phyloP scores from a whole-genome alignment of 1,140 invertebrate species.

The Atopsyche davidsoni region DNA sequence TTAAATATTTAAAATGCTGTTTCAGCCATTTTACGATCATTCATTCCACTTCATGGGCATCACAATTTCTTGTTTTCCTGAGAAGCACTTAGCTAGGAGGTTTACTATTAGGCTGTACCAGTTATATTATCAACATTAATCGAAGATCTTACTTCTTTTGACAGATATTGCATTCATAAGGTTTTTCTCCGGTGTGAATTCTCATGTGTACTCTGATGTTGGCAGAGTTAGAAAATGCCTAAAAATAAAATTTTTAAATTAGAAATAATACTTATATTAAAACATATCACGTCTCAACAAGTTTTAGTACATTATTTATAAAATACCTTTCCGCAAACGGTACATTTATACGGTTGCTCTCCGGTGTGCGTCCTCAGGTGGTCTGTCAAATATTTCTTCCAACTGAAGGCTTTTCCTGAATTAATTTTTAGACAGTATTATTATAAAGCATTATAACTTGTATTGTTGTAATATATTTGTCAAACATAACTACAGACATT shows the following conservation, averaged over 20 bases:
- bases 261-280: background rate
- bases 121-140: too few relatives aligned
- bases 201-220: slow-evolving; percentile 5
- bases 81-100: too few relatives aligned
- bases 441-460: too few relatives aligned
- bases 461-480: too few relatives aligned
- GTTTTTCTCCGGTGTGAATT: slow-evolving; percentile 2
- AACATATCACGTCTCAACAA: background rate
- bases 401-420: background rate
- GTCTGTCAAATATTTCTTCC: slow-evolving; percentile 62
- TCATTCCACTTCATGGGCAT: too few relatives aligned
- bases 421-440: too few relatives aligned
- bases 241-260: background rate
- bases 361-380: slow-evolving; percentile 92
- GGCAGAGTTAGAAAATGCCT: background rate
- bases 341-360: slow-evolving; percentile 88
- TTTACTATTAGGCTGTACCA: too few relatives aligned
- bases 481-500: too few relatives aligned
- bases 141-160: background rate
- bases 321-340: slow-evolving; percentile 23
- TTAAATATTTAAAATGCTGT: too few relatives aligned
- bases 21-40: too few relatives aligned
- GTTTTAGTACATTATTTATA: background rate
- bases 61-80: too few relatives aligned
- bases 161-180: slow-evolving; percentile 1